These are phyloP conservation scores for Coccyzus lansbergi DNA, from an alignment of 2,797 vertebrate genomes.

Conservation along the genomic window DNA sequence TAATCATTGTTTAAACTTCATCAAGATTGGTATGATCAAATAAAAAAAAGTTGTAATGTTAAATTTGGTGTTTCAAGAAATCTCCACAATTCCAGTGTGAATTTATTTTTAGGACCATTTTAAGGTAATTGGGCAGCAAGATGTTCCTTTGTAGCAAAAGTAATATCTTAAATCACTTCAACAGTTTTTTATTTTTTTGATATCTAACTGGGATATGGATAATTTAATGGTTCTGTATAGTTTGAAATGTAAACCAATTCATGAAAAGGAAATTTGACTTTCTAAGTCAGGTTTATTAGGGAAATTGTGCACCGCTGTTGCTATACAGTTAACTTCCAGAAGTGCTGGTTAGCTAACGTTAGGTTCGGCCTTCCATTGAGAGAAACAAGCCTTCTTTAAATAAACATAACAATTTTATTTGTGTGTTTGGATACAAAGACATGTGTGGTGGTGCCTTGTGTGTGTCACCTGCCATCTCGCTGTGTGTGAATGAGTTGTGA, in stretches of 20 bases:
- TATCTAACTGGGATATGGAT: background rate
- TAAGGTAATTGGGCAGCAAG: background rate
- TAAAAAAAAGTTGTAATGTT: background rate
- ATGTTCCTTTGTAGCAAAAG: background rate
- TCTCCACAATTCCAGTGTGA: background rate
- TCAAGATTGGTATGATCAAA: background rate
- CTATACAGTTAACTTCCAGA: background rate
- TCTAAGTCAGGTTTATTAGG: background rate
- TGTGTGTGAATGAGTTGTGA: background rate
- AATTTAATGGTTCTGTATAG: background rate
- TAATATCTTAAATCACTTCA: background rate
- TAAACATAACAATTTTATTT: background rate
- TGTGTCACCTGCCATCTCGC: background rate
- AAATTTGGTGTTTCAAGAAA: background rate
- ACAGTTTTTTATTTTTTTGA: background rate
- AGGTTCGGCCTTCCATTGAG: background rate
- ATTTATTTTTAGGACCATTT: background rate
- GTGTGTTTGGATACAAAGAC: background rate
- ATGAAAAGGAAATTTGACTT: background rate
- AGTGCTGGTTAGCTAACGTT: background rate
- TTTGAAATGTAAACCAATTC: background rate
- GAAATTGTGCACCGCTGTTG: background rate
- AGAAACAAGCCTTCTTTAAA: background rate
- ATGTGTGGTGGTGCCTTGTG: background rate
- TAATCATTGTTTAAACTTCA: background rate